A percentile compares a stretch with the other conserved stretches of the same genome.
phyloP scores from a whole-genome alignment of 2,888 invertebrate genomes.

The Nephrotoma guestfalica region DNA sequence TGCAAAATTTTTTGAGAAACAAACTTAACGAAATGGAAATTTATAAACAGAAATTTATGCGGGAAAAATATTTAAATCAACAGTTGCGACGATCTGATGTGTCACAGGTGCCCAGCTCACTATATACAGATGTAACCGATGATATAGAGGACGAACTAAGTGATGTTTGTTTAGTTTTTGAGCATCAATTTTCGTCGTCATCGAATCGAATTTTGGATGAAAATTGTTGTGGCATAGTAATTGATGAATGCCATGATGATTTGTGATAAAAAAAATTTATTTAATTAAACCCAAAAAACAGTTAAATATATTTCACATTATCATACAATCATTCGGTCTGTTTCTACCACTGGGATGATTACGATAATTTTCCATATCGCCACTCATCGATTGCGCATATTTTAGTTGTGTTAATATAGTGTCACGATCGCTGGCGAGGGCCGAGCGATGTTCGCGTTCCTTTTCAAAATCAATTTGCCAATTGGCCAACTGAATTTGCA shows the following conservation, averaged over 20 bases:
- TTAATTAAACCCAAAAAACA: background rate
- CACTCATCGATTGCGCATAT: background rate
- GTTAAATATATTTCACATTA: background rate
- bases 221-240: background rate
- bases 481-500: background rate
- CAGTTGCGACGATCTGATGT: background rate
- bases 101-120: background rate
- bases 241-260: background rate
- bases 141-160: background rate
- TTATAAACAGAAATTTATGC: background rate
- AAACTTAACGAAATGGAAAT: background rate
- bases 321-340: background rate
- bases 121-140: background rate
- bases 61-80: background rate
- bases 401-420: background rate
- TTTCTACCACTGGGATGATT: background rate
- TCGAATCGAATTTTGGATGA: background rate
- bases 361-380: background rate
- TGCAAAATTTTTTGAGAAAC: background rate
- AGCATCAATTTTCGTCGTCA: background rate
- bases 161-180: background rate
- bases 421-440: background rate
- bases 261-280: background rate
- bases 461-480: background rate
- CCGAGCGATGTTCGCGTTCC: background rate